Conservation (phyloP, 2,113 vertebrate genomes). For the Cavia porcellus region DNA sequence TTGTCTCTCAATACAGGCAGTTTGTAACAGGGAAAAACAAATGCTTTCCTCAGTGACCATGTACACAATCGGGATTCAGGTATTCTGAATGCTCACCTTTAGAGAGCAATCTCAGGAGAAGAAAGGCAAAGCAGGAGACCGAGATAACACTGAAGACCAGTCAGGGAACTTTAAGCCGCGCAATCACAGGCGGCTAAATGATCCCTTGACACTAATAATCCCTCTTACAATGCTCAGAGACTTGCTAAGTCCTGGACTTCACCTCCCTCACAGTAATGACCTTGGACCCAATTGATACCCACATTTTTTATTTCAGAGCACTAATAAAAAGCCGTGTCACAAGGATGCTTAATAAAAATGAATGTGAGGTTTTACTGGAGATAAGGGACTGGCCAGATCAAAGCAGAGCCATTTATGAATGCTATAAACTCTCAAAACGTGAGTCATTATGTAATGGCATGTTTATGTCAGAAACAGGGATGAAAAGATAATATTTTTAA, state of each 20-base stretch:
- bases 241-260: constrained; percentile 66
- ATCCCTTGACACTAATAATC: constrained; percentile 63
- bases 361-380: constrained; percentile 76
- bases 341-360: constrained; percentile 78
- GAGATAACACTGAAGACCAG: constrained; percentile 20
- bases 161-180: constrained; percentile 2
- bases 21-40: not conserved
- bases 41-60: not conserved
- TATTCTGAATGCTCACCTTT: constrained; percentile 2
- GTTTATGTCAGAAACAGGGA: constrained; percentile 71
- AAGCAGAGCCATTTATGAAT: constrained; percentile 71
- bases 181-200: not conserved
- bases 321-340: constrained; percentile 75
- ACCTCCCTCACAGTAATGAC: constrained; percentile 55
- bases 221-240: constrained; percentile 70
- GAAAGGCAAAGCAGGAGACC: not conserved
- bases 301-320: constrained; percentile 71
- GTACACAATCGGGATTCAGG: not conserved
- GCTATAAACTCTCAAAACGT: constrained; percentile 74
- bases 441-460: constrained; percentile 78
- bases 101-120: not conserved
- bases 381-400: constrained; percentile 71
- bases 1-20: not conserved
- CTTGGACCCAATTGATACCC: constrained; percentile 54
- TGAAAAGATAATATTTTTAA: constrained; percentile 81